A percentile compares a stretch with the other conserved stretches of the same genome.
Evolutionary conservation across 2,797 vertebrate genomes (phyloP).

Genomic region (Sardinella longiceps): DNA sequence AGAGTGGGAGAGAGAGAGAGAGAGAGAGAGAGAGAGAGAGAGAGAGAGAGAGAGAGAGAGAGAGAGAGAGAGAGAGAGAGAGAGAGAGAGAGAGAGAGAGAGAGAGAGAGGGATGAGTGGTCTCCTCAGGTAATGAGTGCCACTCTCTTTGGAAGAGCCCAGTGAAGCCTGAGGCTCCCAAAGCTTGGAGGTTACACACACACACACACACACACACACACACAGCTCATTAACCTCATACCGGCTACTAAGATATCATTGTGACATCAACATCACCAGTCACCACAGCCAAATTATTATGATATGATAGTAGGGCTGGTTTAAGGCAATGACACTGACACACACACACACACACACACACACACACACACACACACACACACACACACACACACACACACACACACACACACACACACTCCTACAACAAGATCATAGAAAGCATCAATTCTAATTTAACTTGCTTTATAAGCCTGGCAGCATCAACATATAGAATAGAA

Average conservation of each 20-base stretch:
- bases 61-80: not conserved
- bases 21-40: conserved; percentile 29
- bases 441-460: too few relatives aligned
- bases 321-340: not conserved
- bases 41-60: not conserved
- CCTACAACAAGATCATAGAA: not conserved
- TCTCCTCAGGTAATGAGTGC: conserved; percentile 15
- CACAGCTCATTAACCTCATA: not conserved
- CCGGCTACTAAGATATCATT: not conserved
- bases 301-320: not conserved
- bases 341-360: not conserved
- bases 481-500: not conserved
- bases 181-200: not conserved
- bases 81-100: not conserved
- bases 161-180: not conserved
- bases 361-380: too few relatives aligned
- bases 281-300: not conserved
- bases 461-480: too few relatives aligned
- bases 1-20: conserved; percentile 45
- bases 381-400: too few relatives aligned
- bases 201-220: not conserved
- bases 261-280: not conserved
- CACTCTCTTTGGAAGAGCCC: not conserved
- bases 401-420: too few relatives aligned
- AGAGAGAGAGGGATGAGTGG: not conserved